Evolutionary conservation across 2,888 invertebrate genomes (phyloP).

Genomic region (Aphrophora alni): DNA sequence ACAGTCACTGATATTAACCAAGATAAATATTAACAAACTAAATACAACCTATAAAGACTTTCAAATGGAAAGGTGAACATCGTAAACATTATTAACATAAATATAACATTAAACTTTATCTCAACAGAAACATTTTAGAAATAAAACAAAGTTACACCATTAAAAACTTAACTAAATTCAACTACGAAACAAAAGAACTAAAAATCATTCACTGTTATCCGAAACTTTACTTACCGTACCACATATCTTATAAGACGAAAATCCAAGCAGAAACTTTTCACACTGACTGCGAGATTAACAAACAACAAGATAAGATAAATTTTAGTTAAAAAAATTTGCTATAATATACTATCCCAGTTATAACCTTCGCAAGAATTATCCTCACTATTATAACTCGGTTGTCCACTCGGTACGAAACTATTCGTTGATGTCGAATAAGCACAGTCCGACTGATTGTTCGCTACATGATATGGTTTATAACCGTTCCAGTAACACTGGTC

Average conservation of each 20-base stretch:
- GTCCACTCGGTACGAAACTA: slow-evolving; percentile 26
- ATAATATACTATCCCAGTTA: slow-evolving; percentile 29
- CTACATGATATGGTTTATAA: neutral
- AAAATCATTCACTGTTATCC: neutral
- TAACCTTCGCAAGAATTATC: slow-evolving; percentile 32
- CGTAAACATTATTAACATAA: too few relatives aligned
- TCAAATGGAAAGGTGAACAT: too few relatives aligned
- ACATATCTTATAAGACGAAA: slow-evolving; percentile 30
- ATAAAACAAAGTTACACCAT: too few relatives aligned
- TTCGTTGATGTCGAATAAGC: slow-evolving; percentile 10
- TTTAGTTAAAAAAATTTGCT: slow-evolving; percentile 15
- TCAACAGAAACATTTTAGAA: too few relatives aligned
- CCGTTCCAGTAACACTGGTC: slow-evolving; percentile 12
- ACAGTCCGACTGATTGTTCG: slow-evolving; percentile 13
- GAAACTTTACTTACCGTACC: neutral
- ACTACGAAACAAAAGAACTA: neutral
- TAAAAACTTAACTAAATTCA: neutral
- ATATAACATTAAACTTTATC: too few relatives aligned
- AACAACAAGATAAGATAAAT: slow-evolving; percentile 2
- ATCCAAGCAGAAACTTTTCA: slow-evolving; percentile 25
- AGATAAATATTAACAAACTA: too few relatives aligned
- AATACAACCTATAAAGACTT: too few relatives aligned
- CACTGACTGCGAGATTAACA: neutral
- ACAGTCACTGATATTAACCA: too few relatives aligned
- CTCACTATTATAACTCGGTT: slow-evolving; percentile 29